phyloP scores from a whole-genome alignment of 1,140 invertebrate genomes.

The Aethina tumida region DNA sequence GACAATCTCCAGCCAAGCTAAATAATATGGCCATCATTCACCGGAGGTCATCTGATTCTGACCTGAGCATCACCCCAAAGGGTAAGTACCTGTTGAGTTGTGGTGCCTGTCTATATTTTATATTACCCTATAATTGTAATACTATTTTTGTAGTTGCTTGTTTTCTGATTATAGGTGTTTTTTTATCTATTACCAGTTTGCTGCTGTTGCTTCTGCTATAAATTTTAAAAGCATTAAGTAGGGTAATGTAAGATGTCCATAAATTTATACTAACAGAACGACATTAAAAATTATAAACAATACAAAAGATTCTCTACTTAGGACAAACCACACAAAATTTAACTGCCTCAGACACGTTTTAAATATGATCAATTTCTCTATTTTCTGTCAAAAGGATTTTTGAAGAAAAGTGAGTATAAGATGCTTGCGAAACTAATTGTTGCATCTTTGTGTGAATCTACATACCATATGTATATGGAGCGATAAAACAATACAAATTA shows the following conservation, averaged over 20 bases:
- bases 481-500: too few relatives aligned
- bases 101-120: not conserved
- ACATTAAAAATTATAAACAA: too few relatives aligned
- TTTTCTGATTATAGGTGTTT: constrained; percentile 5
- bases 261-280: too few relatives aligned
- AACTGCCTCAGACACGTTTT: too few relatives aligned
- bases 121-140: not conserved
- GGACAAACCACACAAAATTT: too few relatives aligned
- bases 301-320: too few relatives aligned
- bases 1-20: constrained; percentile 44
- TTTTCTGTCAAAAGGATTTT: constrained; percentile 33
- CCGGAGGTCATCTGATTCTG: constrained; percentile 83
- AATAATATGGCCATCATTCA: constrained; percentile 47
- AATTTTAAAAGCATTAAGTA: constrained; percentile 16
- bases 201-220: constrained; percentile 7
- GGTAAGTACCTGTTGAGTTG: constrained; percentile 44
- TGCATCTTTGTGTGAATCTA: constrained; percentile 22
- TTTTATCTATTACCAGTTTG: constrained; percentile 9
- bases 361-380: too few relatives aligned
- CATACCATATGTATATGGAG: too few relatives aligned
- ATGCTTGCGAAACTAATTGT: constrained; percentile 19
- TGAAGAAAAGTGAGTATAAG: constrained; percentile 35
- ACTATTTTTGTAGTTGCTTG: not conserved
- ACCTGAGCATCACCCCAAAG: constrained; percentile 86
- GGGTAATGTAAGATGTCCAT: too few relatives aligned